Conservation (phyloP, 2,797 vertebrate species). For the Hoplostethus atlanticus region DNA sequence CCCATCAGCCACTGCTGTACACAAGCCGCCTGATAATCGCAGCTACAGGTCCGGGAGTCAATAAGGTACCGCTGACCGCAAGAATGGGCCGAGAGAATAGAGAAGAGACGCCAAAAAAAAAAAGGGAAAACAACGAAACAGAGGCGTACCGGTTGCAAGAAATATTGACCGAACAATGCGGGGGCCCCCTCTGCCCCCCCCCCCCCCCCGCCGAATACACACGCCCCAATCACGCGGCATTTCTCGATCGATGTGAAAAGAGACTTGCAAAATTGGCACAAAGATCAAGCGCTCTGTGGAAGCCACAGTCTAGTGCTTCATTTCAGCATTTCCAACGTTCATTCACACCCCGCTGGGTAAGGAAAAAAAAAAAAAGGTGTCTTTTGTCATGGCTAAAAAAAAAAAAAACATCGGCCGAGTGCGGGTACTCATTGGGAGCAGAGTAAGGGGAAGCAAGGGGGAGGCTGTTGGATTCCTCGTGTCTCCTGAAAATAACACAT, state of each 20-base stretch:
- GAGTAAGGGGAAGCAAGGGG: conserved; percentile 18
- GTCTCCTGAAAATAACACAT: conserved; percentile 44
- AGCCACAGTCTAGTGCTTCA: conserved; percentile 32
- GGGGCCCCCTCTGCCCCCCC: conserved; percentile 30
- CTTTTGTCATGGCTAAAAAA: conserved; percentile 53
- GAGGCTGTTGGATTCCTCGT: conserved; percentile 53
- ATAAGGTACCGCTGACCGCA: conserved; percentile 59
- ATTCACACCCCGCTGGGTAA: conserved; percentile 45
- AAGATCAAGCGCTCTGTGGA: conserved; percentile 28
- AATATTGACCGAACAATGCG: conserved; percentile 51
- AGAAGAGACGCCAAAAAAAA: conserved; percentile 40
- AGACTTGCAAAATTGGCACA: conserved; percentile 35
- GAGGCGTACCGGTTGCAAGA: conserved; percentile 32
- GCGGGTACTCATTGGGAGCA: conserved; percentile 24
- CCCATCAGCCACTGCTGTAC: conserved; percentile 37
- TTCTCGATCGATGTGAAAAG: conserved; percentile 25
- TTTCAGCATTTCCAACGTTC: conserved; percentile 44
- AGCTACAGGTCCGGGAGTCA: conserved; percentile 57
- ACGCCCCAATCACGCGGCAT: conserved; percentile 8
- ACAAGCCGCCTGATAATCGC: conserved; percentile 62
- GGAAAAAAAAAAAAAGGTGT: conserved; percentile 20
- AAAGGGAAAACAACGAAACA: conserved; percentile 53
- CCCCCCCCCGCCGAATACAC: conserved; percentile 8
- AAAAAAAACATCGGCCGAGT: not conserved
- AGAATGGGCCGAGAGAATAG: conserved; percentile 58